Evolutionary conservation across 2,113 vertebrate species (phyloP).

Genomic region (Camelus dromedarius): DNA sequence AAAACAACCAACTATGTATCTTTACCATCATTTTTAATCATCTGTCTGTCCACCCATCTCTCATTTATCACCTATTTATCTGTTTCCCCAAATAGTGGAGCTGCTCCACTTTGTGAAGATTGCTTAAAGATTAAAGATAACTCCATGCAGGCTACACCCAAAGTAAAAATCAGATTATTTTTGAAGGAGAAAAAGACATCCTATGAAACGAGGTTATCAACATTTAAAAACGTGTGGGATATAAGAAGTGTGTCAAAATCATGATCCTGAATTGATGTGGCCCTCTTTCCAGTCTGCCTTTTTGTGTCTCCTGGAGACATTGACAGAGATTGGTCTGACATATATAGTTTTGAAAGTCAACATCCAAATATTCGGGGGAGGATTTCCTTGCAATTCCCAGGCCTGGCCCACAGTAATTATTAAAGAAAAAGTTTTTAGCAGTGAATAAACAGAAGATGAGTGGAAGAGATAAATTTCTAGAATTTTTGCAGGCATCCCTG

Average conservation of each 20-base stretch:
- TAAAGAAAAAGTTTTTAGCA: constrained; percentile 12
- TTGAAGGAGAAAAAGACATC: not conserved
- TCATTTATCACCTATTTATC: not conserved
- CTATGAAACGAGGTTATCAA: not conserved
- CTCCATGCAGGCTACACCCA: not conserved
- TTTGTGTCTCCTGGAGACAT: not conserved
- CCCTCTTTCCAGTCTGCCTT: not conserved
- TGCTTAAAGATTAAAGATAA: constrained; percentile 13
- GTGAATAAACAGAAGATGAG: not conserved
- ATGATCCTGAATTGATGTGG: not conserved
- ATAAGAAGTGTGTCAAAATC: not conserved
- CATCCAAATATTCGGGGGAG: not conserved
- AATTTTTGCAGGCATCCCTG: not conserved
- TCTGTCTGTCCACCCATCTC: not conserved
- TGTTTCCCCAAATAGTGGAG: not conserved
- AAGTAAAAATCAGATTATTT: not conserved
- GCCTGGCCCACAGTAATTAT: not conserved
- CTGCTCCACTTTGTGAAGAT: not conserved
- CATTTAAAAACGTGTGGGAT: not conserved
- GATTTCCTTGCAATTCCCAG: not conserved
- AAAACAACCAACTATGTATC: not conserved
- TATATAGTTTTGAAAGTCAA: not conserved
- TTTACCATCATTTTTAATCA: not conserved
- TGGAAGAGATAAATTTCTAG: not conserved
- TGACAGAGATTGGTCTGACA: not conserved